A percentile compares a stretch with the other conserved stretches of the same genome.
These are phyloP conservation scores for Copsychus sechellarum DNA, from an alignment of 2,113 vertebrate genomes.

Conservation along the genomic window DNA sequence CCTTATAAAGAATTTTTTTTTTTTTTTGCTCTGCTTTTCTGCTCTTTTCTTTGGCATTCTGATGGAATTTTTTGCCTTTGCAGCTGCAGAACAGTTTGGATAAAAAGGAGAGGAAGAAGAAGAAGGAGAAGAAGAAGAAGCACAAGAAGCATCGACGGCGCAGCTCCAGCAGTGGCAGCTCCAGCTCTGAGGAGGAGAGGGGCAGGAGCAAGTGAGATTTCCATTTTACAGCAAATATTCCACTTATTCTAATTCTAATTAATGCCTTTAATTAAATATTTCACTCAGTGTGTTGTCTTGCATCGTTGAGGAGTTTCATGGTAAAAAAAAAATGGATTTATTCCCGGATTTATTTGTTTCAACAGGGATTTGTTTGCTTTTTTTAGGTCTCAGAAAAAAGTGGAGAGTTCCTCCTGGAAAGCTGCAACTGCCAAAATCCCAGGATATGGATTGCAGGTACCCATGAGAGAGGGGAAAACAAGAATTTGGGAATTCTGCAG, in stretches of 20 bases:
- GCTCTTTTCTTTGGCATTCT: background rate
- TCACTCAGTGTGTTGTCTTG: background rate
- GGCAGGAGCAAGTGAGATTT: conserved; percentile 39
- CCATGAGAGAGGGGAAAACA: background rate
- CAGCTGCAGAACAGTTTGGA: conserved; percentile 93
- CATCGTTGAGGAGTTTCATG: rapidly evolving
- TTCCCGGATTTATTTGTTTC: background rate
- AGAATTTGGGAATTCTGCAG: background rate
- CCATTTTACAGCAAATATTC: no score
- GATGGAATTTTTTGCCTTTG: background rate
- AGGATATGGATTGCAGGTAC: conserved; percentile 88
- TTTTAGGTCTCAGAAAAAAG: conserved; percentile 73
- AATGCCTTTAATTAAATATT: background rate
- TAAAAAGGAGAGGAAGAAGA: conserved; percentile 84
- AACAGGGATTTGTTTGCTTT: background rate
- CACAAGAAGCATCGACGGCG: conserved; percentile 80
- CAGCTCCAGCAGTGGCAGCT: conserved; percentile 67
- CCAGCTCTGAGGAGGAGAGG: conserved; percentile 77
- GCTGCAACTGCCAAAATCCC: conserved; percentile 65
- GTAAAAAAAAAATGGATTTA: background rate
- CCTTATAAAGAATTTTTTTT: background rate
- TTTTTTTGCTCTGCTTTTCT: background rate
- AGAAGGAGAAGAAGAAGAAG: conserved; percentile 82
- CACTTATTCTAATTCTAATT: background rate
- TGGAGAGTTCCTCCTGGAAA: conserved; percentile 31